Evolutionary conservation across 2,888 invertebrate species (phyloP), one percentile per base, ranked within the genome.

Genomic region (Patella depressa): DNA sequence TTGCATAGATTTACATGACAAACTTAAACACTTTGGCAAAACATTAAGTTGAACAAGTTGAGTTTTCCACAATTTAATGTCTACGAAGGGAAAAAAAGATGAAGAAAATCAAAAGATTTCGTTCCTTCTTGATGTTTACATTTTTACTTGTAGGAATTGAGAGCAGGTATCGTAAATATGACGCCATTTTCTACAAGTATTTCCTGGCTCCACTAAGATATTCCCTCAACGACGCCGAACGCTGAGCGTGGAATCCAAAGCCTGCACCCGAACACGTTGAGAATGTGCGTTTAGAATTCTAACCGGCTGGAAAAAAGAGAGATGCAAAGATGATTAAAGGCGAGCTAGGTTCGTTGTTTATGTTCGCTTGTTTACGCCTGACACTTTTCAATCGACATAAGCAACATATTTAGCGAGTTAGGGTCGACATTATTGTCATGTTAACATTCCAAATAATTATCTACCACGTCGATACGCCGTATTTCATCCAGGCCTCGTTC

Each of bases 271-370:
- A 65, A 24, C 65, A 24, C 24, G 65, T 65, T 11, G 24, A 24
- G 65, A 65, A 65, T 65, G 19, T 24, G 65, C 24, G 19, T 19
- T 19, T 65, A 65, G 65, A 24, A 65, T 65, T 65, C 24, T 19
- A 65, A 65, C 19, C 65, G 19, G 65, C 65, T 24, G 24, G 65
- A 24, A 65, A 65, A 65, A 65, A 65, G 65, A 24, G 24, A 65
- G 65, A 65, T 65, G 65, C 24, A 65, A 65, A 19, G 65, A 24
- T 24, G 65, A 65, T 65, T 65, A 65, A 65, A 65, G 65, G 65
- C 24, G 65, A 24, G 24, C 24, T 65, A 24, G 24, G 65, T 65
- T 65, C 65, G 24, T 65, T 65, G 65, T 65, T 65, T 65, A 65
- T 19, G 24, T 65, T 65, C 65, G 65, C 24, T 65, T 65, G 24